Evolutionary conservation across 2,113 vertebrate species (phyloP), one percentile per base, ranked within the genome.

Genomic region (Fukomys damarensis): DNA sequence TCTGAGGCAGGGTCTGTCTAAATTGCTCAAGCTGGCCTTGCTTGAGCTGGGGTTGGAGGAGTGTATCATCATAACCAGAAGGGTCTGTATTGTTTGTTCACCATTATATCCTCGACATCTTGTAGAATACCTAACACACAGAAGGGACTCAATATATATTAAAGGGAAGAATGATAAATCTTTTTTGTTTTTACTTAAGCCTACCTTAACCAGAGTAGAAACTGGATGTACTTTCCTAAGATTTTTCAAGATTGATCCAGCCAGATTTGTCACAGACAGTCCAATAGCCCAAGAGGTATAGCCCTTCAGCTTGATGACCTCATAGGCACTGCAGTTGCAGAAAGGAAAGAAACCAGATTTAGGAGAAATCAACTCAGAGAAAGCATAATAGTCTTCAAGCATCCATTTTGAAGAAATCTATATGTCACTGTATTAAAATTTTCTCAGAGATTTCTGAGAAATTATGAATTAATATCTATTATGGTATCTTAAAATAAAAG

Each of bases 231-330:
- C 99, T 97, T 99, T 99, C 97, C 99, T 98, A 66, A 99, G 97
- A 98, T 99, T 99, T 98, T 99, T 99, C 96, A 99, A 74, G 49
- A 99, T 99, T 76, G 97, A 99, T 98, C 99, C 99, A 85, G 99
- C 99, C 96, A 99, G 97, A 98, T 99, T 99, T 59, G 99, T 99
- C 97, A 99, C 99, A 92, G 99, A 99, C 96, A 99, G 98, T 66
- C 99, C 99, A 82, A 99, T 99, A 83, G 99, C 99, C 99, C 99
- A 99, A 63, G 99, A 99, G 0, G 99, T 99, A 96, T 99, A 99
- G 14, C 99, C 99, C 98, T 99, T 99, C 99, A 99, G 99, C 97
- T 98, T 99, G 98, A 99, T 99, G 19, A 99, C 99, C 89, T 99
- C 99, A 84, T 99, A 99, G 70, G 99, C 99, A 95, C 99, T 99